A percentile compares a stretch with the other conserved stretches of the same genome.
Conservation (phyloP, 2,797 vertebrate genomes). For the Diplodus sargus region DNA sequence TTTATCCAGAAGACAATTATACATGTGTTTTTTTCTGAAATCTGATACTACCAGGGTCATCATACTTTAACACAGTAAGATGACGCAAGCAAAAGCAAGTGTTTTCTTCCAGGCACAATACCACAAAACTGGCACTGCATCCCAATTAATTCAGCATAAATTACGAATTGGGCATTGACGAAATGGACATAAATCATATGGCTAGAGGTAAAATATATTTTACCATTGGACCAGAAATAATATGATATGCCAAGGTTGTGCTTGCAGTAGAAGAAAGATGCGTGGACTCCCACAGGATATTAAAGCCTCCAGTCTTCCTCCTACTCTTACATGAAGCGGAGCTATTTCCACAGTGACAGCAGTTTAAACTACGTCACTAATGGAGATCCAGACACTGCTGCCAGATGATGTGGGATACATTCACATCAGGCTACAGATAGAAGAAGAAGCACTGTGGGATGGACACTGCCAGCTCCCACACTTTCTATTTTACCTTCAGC, state of each 20-base stretch:
- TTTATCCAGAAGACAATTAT: neutral
- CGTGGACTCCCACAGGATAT: constrained; percentile 14
- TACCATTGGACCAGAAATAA: constrained; percentile 24
- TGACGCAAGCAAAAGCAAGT: neutral
- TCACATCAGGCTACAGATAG: constrained; percentile 28
- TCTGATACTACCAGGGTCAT: neutral
- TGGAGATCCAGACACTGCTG: constrained; percentile 5
- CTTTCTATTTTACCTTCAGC: constrained; percentile 15
- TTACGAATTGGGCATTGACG: neutral
- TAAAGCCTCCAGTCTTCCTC: constrained; percentile 30
- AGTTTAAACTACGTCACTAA: constrained; percentile 54
- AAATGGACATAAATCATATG: neutral
- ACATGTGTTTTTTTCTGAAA: neutral
- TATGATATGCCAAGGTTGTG: neutral
- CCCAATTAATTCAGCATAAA: neutral
- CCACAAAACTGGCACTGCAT: neutral
- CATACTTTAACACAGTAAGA: neutral
- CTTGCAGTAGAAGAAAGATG: constrained; percentile 16
- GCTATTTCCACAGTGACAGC: constrained; percentile 45
- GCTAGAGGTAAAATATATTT: neutral
- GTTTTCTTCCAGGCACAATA: neutral
- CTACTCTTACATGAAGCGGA: constrained; percentile 42
- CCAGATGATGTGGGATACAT: constrained; percentile 40
- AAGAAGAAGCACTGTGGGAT: neutral
- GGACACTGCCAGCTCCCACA: constrained; percentile 19